Percentiles rank a stretch among this genome's conserved stretches.
phyloP scores from a whole-genome alignment of 2,113 vertebrate species.

The Athene cunicularia region DNA sequence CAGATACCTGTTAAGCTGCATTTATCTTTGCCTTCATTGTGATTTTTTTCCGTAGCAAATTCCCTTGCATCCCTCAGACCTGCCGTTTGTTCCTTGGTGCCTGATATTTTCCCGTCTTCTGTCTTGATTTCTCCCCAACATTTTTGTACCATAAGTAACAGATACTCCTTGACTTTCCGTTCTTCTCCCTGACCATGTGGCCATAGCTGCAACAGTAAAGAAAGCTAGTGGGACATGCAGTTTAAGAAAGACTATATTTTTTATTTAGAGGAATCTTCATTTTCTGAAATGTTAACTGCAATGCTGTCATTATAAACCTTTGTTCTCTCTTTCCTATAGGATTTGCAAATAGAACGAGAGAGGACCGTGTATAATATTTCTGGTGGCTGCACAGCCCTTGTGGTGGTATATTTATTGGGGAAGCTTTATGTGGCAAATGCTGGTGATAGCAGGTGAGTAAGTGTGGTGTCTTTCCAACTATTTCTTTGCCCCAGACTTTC shows the following conservation, averaged over 20 bases:
- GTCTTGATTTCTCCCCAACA: background rate
- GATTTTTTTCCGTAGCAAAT: background rate
- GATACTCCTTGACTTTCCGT: background rate
- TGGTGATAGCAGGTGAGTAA: constrained; percentile 93
- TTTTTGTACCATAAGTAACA: background rate
- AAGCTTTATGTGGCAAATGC: constrained; percentile 95
- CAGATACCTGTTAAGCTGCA: constrained; percentile 4
- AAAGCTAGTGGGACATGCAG: background rate
- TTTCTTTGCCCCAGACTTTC: background rate
- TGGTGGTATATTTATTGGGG: constrained; percentile 88
- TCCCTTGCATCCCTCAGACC: background rate
- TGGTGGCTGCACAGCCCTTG: constrained; percentile 92
- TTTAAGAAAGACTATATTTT: background rate
- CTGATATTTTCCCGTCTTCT: background rate
- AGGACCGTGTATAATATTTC: constrained; percentile 86
- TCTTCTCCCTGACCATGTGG: background rate
- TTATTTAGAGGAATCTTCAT: background rate
- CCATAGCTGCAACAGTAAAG: background rate
- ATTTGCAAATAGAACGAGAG: constrained; percentile 91
- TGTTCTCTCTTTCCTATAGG: constrained; percentile 73
- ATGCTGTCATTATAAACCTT: background rate
- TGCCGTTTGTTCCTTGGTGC: background rate
- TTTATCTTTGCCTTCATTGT: constrained; percentile 29
- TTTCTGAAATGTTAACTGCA: background rate
- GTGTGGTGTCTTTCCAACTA: background rate